Conservation (phyloP, 2,113 vertebrate genomes). For the Hucho hucho region DNA sequence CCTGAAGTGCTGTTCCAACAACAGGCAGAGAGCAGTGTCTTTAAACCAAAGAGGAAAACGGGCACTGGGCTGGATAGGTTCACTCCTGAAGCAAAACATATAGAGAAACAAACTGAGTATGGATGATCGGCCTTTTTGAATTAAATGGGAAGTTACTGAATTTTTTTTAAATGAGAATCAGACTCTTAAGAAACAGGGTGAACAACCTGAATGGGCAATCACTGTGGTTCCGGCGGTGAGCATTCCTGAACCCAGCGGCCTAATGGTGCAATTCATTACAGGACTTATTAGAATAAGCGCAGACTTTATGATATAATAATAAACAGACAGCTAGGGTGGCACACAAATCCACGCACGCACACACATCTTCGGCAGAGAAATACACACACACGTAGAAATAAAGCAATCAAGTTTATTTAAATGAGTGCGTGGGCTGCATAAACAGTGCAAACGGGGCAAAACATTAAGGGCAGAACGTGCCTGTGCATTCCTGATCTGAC, state of each 20-base stretch:
- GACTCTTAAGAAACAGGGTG: slow-evolving; percentile 52
- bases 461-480: slow-evolving; percentile 47
- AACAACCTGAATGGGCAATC: slow-evolving; percentile 67
- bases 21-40: slow-evolving; percentile 21
- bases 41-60: slow-evolving; percentile 39
- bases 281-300: slow-evolving; percentile 71
- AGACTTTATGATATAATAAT: slow-evolving; percentile 67
- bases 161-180: no score
- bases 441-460: slow-evolving; percentile 57
- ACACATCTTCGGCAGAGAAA: slow-evolving; percentile 60
- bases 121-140: slow-evolving; percentile 62
- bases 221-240: slow-evolving; percentile 50
- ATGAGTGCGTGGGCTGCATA: slow-evolving; percentile 63
- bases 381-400: slow-evolving; percentile 53
- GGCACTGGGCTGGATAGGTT: slow-evolving; percentile 24
- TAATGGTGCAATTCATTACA: slow-evolving; percentile 72
- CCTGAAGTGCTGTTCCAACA: slow-evolving; percentile 31
- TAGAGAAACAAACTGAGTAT: slow-evolving; percentile 42
- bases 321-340: slow-evolving; percentile 44
- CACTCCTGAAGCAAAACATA: slow-evolving; percentile 30
- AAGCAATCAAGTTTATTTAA: slow-evolving; percentile 73
- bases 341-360: not conserved
- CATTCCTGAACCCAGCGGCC: slow-evolving; percentile 61
- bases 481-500: slow-evolving; percentile 46
- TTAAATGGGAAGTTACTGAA: slow-evolving; percentile 28